Evolutionary conservation across 2,888 invertebrate species (phyloP), one percentile per base, ranked within the genome.

Genomic region (Ligdia adustata): DNA sequence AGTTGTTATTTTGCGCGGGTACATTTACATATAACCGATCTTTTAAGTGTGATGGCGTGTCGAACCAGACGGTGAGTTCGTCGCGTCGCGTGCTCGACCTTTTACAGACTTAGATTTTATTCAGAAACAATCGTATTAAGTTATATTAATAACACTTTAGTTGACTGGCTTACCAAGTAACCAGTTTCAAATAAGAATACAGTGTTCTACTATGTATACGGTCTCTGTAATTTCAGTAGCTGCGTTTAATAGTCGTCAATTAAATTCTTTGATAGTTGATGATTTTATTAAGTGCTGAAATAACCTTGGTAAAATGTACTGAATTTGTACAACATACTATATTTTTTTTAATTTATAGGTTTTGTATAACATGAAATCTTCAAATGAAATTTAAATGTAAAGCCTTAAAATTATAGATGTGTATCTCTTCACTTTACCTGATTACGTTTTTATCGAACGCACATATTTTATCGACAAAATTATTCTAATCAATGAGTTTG

Each of bases 31-130:
- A 26, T 46, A 46, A 54, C 52, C 52, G 60, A 57, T 58, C 58
- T 64, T 68, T 62, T 49, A 63, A 6, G 55, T 58, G 58, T 60
- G 6, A 42, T 64, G 43, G 58, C 66, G 66, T 63, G 73, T 9
- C 31, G n/a, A n/a, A 13, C 14, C 27, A 31, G 28, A 22, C 32
- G 22, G 18, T 27, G 45, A 35, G 31, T 55, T 45, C 56, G 60
- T 56, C 62, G 67, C 52, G 44, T 55, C 56, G 62, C 59, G 49
- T 60, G 58, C 22, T 22, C 24, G 42, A 52, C 52, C 46, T 59
- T 27, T 40, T 35, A 39, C 18, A 13, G 1, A 15, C 7, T 16
- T 14, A 45, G 12, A 27, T 57, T 6, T 6, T 20, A 62, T 61
- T 57, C 44, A 55, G 40, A 48, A 58, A 54, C 55, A 59, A 60